Evolutionary conservation across 2,113 vertebrate genomes (phyloP), one percentile per base, ranked within the genome.

Genomic region (Laticauda colubrina): DNA sequence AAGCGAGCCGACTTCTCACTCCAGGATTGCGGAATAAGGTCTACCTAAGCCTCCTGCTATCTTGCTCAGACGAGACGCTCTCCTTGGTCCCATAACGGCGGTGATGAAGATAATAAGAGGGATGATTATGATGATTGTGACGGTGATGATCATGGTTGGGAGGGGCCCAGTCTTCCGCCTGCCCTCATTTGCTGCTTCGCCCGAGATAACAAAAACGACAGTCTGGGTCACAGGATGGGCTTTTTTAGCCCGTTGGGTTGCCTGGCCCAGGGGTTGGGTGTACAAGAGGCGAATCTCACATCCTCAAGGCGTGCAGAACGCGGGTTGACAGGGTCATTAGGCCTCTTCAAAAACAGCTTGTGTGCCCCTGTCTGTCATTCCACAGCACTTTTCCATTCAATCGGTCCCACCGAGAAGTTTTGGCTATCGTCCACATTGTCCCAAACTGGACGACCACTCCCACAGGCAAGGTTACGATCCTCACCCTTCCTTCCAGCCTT

Each of bases 401-500:
- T 85, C 14, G 1, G 39, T 4, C 95, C 53, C 7, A 86, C 89
- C 51, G 75, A 93, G 90, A 94, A 94, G 94, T 86, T 87, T 85
- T 96, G 94, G 94, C 51, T 0, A 53, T n/a, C 51, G 48, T 20
- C 26, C 86, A 34, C 3, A 81, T 81, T 81, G 18, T 43, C 34
- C 75, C 75, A 43, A 43, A 81, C 34, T 1, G 6, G 34, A 43
- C 0, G 18, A 81, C 34, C 69, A 21, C 6, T 21, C 15, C n/a
- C 69, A 39, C 34, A 0, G 6, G 75, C 34, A 43, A 81, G 34
- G 7, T 81, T 43, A 57, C n/a, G 3, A 89, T 23, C 87, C 53
- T 57, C 89, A 91, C 88, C 81, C 5, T 24, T 85, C 89, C 96
- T 88, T 93, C 93, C 93, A 93, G 94, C 94, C 94, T 90, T 96